These are phyloP conservation scores for Anthoscopus minutus DNA, from an alignment of 2,113 vertebrate genomes.

Conservation along the genomic window DNA sequence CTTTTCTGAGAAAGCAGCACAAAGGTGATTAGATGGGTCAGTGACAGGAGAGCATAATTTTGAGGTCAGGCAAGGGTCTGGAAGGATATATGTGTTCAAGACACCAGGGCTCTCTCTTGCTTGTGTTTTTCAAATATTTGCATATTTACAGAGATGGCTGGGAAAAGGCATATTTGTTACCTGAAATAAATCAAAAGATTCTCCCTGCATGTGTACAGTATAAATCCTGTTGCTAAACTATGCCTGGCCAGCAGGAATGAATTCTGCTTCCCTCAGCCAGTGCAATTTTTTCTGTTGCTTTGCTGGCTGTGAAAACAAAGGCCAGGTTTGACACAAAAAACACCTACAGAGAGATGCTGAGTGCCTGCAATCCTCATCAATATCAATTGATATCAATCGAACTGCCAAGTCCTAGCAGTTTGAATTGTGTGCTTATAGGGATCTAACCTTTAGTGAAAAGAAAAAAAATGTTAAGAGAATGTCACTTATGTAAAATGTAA, in stretches of 20 bases:
- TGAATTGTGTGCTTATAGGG: neutral
- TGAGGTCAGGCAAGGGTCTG: conserved; percentile 36
- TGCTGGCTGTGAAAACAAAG: conserved; percentile 11
- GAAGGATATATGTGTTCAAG: neutral
- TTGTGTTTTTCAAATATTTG: conserved; percentile 12
- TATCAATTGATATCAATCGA: neutral
- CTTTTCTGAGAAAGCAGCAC: conserved; percentile 32
- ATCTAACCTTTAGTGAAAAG: neutral
- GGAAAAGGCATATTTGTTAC: neutral
- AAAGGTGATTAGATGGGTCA: conserved; percentile 52
- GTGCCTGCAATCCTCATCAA: neutral
- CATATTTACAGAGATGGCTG: neutral
- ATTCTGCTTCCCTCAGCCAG: neutral
- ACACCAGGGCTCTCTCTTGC: neutral
- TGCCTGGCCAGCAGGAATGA: neutral
- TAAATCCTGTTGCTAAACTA: conserved; percentile 19
- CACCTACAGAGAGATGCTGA: neutral
- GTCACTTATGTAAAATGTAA: conserved; percentile 34
- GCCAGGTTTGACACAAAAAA: neutral
- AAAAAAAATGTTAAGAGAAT: neutral
- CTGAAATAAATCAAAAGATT: conserved; percentile 1
- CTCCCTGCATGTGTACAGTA: neutral
- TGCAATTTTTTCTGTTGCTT: neutral
- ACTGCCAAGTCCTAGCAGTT: neutral
- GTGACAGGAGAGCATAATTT: conserved; percentile 21